These are phyloP conservation scores for Centruroides sculpturatus DNA, from an alignment of 1,140 invertebrate genomes.

Conservation along the genomic window DNA sequence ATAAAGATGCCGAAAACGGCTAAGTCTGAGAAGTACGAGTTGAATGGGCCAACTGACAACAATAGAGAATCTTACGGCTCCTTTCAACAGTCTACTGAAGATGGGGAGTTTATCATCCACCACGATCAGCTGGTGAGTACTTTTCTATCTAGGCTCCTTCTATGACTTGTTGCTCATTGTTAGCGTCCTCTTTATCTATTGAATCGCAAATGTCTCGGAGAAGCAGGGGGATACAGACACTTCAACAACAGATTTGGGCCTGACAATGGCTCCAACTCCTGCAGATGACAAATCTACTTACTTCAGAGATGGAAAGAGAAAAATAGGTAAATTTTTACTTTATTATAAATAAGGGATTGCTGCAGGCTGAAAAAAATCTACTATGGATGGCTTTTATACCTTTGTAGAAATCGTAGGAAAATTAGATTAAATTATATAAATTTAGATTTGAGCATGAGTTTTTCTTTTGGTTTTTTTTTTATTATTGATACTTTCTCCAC, in stretches of 20 bases:
- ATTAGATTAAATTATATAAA: no score
- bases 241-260: constrained; percentile 6
- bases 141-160: not conserved
- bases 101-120: constrained; percentile 5
- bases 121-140: constrained; percentile 5
- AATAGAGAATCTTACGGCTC: not conserved
- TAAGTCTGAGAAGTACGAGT: constrained; percentile 6
- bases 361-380: no score
- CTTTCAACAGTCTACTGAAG: not conserved
- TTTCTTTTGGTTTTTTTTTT: no score
- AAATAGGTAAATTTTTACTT: constrained; percentile 25
- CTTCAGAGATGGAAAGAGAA: constrained; percentile 34
- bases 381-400: no score
- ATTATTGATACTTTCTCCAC: no score
- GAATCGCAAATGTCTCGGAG: not conserved
- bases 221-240: constrained; percentile 12
- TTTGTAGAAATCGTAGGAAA: no score
- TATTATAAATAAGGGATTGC: not conserved
- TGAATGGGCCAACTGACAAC: constrained; percentile 3
- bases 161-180: not conserved
- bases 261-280: constrained; percentile 5
- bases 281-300: constrained; percentile 24
- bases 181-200: not conserved
- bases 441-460: no score
- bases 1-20: no score